Evolutionary conservation across 2,888 invertebrate species (phyloP).

Genomic region (Apodemia zela): DNA sequence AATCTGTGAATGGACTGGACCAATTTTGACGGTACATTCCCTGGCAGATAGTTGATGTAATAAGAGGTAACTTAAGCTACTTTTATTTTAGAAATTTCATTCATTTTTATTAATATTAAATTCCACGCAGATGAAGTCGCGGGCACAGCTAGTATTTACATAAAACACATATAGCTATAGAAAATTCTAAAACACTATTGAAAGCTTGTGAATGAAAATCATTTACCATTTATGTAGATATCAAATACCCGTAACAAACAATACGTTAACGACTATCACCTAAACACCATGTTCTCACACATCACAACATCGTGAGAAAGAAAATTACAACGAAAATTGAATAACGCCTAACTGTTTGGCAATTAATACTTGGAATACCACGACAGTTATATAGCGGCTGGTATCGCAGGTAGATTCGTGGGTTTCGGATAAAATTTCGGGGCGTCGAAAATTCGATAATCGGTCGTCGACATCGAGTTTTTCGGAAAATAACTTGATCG

Average conservation of each 20-base stretch:
- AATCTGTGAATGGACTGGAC: too few relatives aligned
- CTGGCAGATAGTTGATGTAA: too few relatives aligned
- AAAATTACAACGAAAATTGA: constrained; percentile 54
- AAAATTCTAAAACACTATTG: background rate
- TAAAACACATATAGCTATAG: background rate
- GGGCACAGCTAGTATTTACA: background rate
- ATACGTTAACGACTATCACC: constrained; percentile 48
- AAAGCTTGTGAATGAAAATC: constrained; percentile 20
- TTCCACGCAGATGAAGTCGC: too few relatives aligned
- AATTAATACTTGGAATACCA: constrained; percentile 64
- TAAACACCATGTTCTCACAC: constrained; percentile 66
- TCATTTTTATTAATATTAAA: too few relatives aligned
- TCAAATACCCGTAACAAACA: constrained; percentile 54
- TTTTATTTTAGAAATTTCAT: too few relatives aligned
- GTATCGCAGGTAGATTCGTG: constrained; percentile 68
- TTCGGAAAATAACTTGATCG: constrained; percentile 66
- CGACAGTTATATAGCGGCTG: constrained; percentile 62
- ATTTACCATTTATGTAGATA: constrained; percentile 24
- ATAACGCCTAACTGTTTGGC: constrained; percentile 63
- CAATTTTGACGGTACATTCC: too few relatives aligned
- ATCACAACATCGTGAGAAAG: constrained; percentile 61
- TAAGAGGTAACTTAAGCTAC: too few relatives aligned
- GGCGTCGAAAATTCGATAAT: constrained; percentile 63
- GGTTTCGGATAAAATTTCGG: constrained; percentile 54
- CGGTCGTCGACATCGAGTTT: constrained; percentile 60